A percentile compares a stretch with the other conserved stretches of the same genome.
Evolutionary conservation across 2,888 invertebrate species (phyloP).

Genomic region (Tuberolachnus salignus): DNA sequence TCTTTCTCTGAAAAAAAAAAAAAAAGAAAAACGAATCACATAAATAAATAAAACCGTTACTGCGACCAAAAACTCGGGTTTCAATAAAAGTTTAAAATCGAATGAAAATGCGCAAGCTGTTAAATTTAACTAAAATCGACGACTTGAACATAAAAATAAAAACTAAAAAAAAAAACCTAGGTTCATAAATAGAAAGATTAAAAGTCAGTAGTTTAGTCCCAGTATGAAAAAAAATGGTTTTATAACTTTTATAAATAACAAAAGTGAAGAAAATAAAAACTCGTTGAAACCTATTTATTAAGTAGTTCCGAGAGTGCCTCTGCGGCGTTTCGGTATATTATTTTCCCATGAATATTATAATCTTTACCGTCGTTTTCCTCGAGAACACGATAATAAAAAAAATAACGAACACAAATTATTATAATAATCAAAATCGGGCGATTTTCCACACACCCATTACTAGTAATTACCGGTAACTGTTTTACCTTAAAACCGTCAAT

Average conservation of each 20-base stretch:
- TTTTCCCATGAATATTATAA: background rate
- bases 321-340: no score
- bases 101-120: background rate
- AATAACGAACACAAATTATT: no score
- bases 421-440: background rate
- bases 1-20: background rate
- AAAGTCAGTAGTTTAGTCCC: conserved; percentile 9
- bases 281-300: background rate
- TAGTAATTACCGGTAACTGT: no score
- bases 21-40: background rate
- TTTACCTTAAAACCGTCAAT: background rate
- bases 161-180: background rate
- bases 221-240: background rate
- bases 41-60: background rate
- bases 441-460: no score
- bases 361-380: background rate
- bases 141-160: background rate
- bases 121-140: background rate
- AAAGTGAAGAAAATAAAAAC: background rate
- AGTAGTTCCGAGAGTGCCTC: background rate
- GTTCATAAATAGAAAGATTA: background rate
- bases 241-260: background rate
- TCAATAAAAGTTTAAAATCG: background rate
- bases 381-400: background rate
- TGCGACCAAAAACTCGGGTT: background rate